These are phyloP conservation scores for Lepus oiostolus DNA, from an alignment of 2,797 vertebrate genomes.

Conservation along the genomic window DNA sequence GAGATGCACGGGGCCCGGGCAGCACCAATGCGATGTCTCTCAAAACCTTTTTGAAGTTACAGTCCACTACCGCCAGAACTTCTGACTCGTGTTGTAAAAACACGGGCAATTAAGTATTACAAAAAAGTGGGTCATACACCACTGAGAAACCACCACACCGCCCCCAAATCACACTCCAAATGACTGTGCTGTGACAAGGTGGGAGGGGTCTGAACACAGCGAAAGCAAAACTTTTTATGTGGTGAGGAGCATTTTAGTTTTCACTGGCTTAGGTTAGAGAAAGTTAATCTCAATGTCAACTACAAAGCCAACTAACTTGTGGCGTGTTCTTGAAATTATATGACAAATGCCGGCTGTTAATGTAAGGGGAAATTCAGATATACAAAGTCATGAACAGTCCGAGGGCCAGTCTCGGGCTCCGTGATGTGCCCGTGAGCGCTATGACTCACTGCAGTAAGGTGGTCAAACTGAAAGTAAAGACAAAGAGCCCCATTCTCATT, in stretches of 20 bases:
- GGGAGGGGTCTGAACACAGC: constrained; percentile 86
- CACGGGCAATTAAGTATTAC: constrained; percentile 84
- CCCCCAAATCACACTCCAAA: constrained; percentile 88
- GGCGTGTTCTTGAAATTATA: constrained; percentile 71
- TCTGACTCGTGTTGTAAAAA: constrained; percentile 76
- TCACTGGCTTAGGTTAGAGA: constrained; percentile 89
- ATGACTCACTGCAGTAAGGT: constrained; percentile 83
- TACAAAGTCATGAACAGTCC: constrained; percentile 45
- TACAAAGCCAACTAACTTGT: constrained; percentile 74
- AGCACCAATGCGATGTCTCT: constrained; percentile 31
- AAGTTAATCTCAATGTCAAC: constrained; percentile 86
- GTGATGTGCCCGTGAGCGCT: neutral
- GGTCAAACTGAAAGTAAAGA: constrained; percentile 77
- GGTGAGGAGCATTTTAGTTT: constrained; percentile 91
- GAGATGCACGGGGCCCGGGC: neutral
- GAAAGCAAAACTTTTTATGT: constrained; percentile 91
- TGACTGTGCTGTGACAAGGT: constrained; percentile 89
- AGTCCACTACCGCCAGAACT: constrained; percentile 78
- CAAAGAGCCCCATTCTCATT: constrained; percentile 59
- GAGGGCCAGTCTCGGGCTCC: constrained; percentile 27
- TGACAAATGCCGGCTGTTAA: constrained; percentile 43
- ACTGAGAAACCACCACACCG: constrained; percentile 89
- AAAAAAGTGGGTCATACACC: constrained; percentile 89
- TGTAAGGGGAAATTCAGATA: constrained; percentile 63
- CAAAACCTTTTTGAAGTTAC: constrained; percentile 64